A percentile compares a stretch with the other conserved stretches of the same genome.
phyloP scores from a whole-genome alignment of 2,113 vertebrate species.

The Nestor notabilis region DNA sequence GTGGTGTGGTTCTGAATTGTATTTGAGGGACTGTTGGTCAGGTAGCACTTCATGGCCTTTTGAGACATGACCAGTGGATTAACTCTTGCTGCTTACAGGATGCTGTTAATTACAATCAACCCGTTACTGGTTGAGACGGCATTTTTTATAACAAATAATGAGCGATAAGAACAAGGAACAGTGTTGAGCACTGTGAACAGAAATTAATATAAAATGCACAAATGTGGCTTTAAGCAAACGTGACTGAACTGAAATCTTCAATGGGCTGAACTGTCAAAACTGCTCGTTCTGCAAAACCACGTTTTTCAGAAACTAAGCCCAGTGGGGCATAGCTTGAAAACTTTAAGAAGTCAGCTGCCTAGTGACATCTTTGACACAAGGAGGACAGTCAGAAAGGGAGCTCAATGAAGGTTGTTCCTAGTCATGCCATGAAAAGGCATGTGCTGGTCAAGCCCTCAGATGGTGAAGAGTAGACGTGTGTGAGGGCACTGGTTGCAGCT shows the following conservation, averaged over 20 bases:
- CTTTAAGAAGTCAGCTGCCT: not conserved
- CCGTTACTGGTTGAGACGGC: not conserved
- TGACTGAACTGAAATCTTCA: not conserved
- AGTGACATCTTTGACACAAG: not conserved
- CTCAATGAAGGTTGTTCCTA: not conserved
- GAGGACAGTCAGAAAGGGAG: not conserved
- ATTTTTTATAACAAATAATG: not conserved
- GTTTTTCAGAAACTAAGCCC: not conserved
- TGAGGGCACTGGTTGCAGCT: not conserved
- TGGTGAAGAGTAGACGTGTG: not conserved
- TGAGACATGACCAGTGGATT: not conserved
- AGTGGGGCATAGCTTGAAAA: not conserved
- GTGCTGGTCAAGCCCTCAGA: not conserved
- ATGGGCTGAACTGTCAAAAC: not conserved
- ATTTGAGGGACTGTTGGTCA: not conserved
- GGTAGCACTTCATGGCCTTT: not conserved
- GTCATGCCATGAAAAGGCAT: not conserved
- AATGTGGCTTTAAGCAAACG: not conserved
- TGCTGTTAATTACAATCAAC: not conserved
- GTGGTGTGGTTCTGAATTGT: not conserved
- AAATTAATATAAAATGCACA: not conserved
- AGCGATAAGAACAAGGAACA: not conserved
- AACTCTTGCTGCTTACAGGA: not conserved
- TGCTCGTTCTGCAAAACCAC: not conserved
- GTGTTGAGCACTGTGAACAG: not conserved